These are phyloP conservation scores for Botia almorhae DNA, from an alignment of 2,797 vertebrate genomes.

Conservation along the genomic window DNA sequence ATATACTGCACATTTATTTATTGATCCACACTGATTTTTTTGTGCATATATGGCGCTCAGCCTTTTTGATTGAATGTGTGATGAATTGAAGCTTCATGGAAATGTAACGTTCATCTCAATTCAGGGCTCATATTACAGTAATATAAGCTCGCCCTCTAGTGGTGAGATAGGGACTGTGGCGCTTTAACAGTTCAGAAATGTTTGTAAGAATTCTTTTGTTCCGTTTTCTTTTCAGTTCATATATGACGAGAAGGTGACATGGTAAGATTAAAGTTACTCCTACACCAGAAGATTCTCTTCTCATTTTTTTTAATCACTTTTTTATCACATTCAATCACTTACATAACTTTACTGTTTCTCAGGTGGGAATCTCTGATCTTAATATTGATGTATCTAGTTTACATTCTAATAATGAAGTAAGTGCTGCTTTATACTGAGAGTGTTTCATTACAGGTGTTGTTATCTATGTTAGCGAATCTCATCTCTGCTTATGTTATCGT, in stretches of 20 bases:
- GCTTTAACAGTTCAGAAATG: not conserved
- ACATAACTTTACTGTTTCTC: conserved; percentile 50
- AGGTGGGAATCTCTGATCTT: conserved; percentile 97
- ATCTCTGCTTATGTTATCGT: conserved; percentile 16
- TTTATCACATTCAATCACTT: not conserved
- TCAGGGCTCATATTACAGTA: not conserved
- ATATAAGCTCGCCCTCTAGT: conserved; percentile 57
- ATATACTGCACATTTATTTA: too few relatives aligned
- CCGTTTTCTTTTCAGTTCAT: conserved; percentile 84
- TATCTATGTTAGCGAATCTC: not conserved
- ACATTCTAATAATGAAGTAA: conserved; percentile 99
- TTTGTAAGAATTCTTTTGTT: not conserved
- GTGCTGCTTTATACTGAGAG: conserved; percentile 62
- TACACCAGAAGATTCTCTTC: conserved; percentile 39
- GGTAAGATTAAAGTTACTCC: conserved; percentile 77
- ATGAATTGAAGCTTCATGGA: too few relatives aligned
- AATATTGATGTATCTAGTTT: conserved; percentile 91
- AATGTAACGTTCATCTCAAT: not conserved
- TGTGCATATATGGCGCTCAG: not conserved
- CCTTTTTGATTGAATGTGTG: not conserved
- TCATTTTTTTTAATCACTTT: conserved; percentile 1
- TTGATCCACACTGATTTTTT: too few relatives aligned
- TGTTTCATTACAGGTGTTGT: not conserved
- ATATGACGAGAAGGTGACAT: conserved; percentile 94
- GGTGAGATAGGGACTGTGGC: conserved; percentile 13